Evolutionary conservation across 2,888 invertebrate species (phyloP).

Genomic region (Aphelenchoides bicaudatus): DNA sequence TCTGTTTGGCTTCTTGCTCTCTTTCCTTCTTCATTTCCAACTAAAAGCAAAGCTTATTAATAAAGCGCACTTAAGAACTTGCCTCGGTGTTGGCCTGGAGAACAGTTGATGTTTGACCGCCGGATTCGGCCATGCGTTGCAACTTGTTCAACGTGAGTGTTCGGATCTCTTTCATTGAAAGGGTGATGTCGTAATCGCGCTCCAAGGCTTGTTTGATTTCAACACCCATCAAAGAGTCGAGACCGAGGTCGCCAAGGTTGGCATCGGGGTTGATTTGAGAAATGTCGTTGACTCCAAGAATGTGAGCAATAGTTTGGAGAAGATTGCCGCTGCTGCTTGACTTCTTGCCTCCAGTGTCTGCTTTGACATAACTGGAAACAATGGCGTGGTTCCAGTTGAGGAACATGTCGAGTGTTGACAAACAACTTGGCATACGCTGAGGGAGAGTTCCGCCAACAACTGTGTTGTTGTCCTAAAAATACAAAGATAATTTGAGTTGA

Average conservation of each 20-base stretch:
- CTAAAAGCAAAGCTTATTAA: too few relatives aligned
- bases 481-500: too few relatives aligned
- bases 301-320: conserved; percentile 60
- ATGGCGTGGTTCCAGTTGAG: conserved; percentile 74
- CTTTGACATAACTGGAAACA: conserved; percentile 60
- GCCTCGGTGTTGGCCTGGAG: conserved; percentile 55
- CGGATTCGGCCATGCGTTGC: conserved; percentile 64
- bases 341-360: conserved; percentile 51
- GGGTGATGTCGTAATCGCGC: conserved; percentile 75
- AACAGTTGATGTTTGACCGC: conserved; percentile 44
- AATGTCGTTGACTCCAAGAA: conserved; percentile 76
- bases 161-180: conserved; percentile 72
- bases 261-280: conserved; percentile 74
- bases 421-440: conserved; percentile 88
- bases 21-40: conserved; percentile 54
- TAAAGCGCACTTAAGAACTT: too few relatives aligned
- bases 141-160: conserved; percentile 75
- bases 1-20: conserved; percentile 53
- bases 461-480: conserved; percentile 77
- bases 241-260: conserved; percentile 86
- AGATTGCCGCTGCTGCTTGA: conserved; percentile 62
- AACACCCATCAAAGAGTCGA: conserved; percentile 97
- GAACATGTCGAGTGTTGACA: conserved; percentile 81
- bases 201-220: conserved; percentile 77
- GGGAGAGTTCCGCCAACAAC: conserved; percentile 92